phyloP scores from a whole-genome alignment of 2,113 vertebrate species.

The Marcusenius ussheri region DNA sequence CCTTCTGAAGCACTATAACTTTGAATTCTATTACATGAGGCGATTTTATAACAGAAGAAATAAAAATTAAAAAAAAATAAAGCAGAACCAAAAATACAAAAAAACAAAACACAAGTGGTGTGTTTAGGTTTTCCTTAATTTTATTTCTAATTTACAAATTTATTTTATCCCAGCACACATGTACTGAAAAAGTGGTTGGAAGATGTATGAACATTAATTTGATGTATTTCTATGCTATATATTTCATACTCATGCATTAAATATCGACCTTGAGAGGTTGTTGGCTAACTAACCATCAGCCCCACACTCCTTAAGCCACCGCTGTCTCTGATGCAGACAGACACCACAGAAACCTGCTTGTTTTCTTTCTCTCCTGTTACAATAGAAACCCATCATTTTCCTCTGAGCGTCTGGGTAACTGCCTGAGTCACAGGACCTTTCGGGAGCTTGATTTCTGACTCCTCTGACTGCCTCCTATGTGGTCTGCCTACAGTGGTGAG shows the following conservation, averaged over 20 bases:
- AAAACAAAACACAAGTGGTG: background rate
- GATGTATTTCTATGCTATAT: background rate
- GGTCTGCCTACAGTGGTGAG: background rate
- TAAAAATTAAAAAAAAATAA: background rate
- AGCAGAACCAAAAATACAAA: background rate
- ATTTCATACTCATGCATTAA: background rate
- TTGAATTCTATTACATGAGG: background rate
- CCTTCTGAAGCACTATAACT: background rate
- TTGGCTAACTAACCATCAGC: background rate
- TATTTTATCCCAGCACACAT: background rate
- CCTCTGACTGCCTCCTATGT: background rate
- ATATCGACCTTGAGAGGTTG: background rate
- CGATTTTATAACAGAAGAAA: background rate
- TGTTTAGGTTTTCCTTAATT: background rate
- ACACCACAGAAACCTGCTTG: background rate
- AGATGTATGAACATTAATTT: background rate
- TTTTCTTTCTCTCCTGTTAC: background rate
- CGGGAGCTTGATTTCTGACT: background rate
- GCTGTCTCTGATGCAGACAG: background rate
- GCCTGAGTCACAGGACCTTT: constrained; percentile 2
- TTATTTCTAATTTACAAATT: background rate
- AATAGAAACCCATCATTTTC: constrained; percentile 5
- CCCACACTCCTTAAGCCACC: background rate
- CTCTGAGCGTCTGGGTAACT: background rate
- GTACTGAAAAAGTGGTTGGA: background rate